Percentiles rank a stretch among this genome's conserved stretches.
Evolutionary conservation across 2,888 invertebrate species (phyloP).

Genomic region (Ecliptopera silaceata): DNA sequence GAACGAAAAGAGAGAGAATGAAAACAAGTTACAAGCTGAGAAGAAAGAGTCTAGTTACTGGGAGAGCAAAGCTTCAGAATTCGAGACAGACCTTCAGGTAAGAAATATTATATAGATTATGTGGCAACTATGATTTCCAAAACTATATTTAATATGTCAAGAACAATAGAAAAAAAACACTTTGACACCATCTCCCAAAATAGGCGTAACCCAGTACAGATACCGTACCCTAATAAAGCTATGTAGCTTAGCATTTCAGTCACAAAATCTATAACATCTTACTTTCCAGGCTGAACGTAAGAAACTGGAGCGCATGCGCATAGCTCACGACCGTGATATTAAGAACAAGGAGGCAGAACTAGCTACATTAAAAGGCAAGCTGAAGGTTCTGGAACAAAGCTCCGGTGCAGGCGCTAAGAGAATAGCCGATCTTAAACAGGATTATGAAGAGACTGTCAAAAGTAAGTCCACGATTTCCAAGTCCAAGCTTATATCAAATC

Average conservation of each 20-base stretch:
- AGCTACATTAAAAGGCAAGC: conserved; percentile 88
- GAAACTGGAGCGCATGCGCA: conserved; percentile 85
- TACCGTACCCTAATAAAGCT: no score
- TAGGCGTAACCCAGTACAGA: no score
- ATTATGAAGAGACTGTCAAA: conserved; percentile 86
- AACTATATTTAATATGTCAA: no score
- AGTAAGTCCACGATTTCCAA: conserved; percentile 75
- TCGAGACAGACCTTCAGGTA: conserved; percentile 84
- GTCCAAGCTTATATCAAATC: no score
- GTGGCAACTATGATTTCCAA: no score
- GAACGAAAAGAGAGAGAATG: conserved; percentile 85
- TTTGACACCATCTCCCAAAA: no score
- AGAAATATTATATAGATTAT: no score
- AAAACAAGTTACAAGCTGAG: conserved; percentile 83
- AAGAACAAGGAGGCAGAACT: conserved; percentile 91
- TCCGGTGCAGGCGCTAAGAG: conserved; percentile 85
- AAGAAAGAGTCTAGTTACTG: conserved; percentile 85
- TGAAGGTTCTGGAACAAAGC: conserved; percentile 85
- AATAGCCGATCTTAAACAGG: conserved; percentile 86
- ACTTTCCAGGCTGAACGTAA: conserved; percentile 84
- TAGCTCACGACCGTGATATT: conserved; percentile 88
- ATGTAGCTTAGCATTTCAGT: no score
- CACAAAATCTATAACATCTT: background rate
- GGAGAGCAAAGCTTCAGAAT: conserved; percentile 84
- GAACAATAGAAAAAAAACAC: no score